Evolutionary conservation across 2,797 vertebrate genomes (phyloP).

Genomic region (Myiotriccus ornatus): DNA sequence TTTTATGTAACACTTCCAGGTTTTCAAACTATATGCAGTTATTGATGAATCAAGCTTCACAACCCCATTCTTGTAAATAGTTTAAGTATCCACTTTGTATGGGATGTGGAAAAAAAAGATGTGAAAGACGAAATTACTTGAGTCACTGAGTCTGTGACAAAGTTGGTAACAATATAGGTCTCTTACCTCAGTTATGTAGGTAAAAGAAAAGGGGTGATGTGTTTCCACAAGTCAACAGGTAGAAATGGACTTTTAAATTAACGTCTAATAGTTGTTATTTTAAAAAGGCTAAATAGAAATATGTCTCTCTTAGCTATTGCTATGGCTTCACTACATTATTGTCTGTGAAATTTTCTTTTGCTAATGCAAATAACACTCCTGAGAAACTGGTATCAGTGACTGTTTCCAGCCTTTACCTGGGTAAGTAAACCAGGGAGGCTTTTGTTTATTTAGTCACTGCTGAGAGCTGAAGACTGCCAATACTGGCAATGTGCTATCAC

Average conservation of each 20-base stretch:
- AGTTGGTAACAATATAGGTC: not conserved
- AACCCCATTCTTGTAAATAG: not conserved
- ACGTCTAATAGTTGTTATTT: not conserved
- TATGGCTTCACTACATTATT: not conserved
- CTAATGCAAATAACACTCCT: not conserved
- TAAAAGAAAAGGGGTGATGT: not conserved
- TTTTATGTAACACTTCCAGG: not conserved
- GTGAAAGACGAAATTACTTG: not conserved
- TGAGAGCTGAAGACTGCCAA: not conserved
- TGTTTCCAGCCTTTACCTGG: not conserved
- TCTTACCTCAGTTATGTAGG: not conserved
- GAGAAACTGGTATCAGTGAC: not conserved
- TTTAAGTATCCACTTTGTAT: not conserved
- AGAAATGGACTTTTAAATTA: not conserved
- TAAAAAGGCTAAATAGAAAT: not conserved
- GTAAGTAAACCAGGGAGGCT: not conserved
- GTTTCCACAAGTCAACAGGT: not conserved
- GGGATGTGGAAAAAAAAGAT: not conserved
- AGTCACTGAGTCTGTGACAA: not conserved
- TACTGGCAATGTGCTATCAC: fast-evolving
- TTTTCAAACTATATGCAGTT: not conserved
- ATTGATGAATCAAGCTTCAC: not conserved
- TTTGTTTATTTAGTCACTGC: not conserved
- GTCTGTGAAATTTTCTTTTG: not conserved
- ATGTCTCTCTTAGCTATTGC: not conserved